These are phyloP conservation scores for Sarcophaga rosellei DNA, from an alignment of 2,888 invertebrate genomes.

Conservation along the genomic window DNA sequence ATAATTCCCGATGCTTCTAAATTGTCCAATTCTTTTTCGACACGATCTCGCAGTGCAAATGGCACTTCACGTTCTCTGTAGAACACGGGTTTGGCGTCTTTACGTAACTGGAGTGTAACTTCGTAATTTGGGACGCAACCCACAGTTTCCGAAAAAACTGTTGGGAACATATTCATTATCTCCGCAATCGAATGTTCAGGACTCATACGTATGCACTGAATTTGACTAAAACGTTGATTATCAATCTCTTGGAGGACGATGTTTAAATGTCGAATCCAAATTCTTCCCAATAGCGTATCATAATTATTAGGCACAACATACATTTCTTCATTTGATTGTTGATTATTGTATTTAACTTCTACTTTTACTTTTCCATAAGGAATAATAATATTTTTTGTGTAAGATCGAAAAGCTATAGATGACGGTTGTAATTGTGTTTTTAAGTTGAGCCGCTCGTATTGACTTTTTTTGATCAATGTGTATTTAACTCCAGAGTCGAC, in stretches of 20 bases:
- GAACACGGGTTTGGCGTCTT: slow-evolving; percentile 18
- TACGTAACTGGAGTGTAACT: slow-evolving; percentile 41
- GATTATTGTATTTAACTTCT: slow-evolving; percentile 45
- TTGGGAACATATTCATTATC: slow-evolving; percentile 36
- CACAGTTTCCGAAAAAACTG: slow-evolving; percentile 44
- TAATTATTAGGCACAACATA: background rate
- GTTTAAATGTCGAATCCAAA: too few relatives aligned
- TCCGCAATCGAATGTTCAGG: slow-evolving; percentile 28
- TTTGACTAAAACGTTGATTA: too few relatives aligned
- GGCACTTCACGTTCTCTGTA: slow-evolving; percentile 52
- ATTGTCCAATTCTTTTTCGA: background rate
- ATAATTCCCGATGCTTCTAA: slow-evolving; percentile 51
- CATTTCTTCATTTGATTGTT: background rate
- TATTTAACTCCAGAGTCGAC: background rate
- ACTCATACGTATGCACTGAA: background rate
- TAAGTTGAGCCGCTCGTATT: slow-evolving; percentile 17
- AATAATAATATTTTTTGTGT: too few relatives aligned
- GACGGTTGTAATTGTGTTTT: background rate
- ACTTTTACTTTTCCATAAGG: slow-evolving; percentile 33
- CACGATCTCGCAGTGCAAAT: slow-evolving; percentile 40
- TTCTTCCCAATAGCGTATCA: background rate
- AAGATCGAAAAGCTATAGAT: too few relatives aligned
- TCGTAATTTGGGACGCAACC: slow-evolving; percentile 45
- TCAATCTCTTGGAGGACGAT: too few relatives aligned
- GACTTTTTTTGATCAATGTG: background rate